A percentile compares a stretch with the other conserved stretches of the same genome.
These are phyloP conservation scores for Phalacrocorax pelagicus DNA, from an alignment of 2,113 vertebrate genomes.

Conservation along the genomic window DNA sequence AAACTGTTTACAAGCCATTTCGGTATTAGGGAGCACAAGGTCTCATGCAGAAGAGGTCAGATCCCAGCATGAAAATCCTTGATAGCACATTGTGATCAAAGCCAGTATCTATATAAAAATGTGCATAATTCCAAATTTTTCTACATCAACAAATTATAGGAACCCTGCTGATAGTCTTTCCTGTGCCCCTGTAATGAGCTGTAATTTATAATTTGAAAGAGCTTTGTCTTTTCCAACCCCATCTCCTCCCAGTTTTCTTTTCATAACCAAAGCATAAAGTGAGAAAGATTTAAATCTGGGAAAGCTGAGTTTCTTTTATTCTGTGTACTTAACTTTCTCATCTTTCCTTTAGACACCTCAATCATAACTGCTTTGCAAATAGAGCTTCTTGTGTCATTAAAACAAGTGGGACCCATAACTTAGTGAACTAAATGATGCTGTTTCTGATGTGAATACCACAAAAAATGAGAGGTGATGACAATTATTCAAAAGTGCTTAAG, in stretches of 20 bases:
- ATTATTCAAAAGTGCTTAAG: neutral
- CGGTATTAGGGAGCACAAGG: neutral
- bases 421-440: neutral
- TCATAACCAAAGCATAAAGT: neutral
- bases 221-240: neutral
- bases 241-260: neutral
- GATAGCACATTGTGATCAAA: slow-evolving; percentile 18
- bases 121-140: neutral
- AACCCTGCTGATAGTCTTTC: neutral
- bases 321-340: neutral
- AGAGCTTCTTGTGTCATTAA: neutral
- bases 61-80: neutral
- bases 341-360: neutral
- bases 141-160: slow-evolving; percentile 7
- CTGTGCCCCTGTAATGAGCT: neutral
- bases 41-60: neutral
- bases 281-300: neutral
- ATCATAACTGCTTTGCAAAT: neutral
- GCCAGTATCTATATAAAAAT: slow-evolving; percentile 10
- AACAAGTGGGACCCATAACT: neutral
- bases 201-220: neutral
- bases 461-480: neutral
- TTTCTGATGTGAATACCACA: neutral
- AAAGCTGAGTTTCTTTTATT: neutral
- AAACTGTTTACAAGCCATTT: neutral